Conservation (phyloP, 2,888 invertebrate genomes). For the Nephrotoma appendiculata region DNA sequence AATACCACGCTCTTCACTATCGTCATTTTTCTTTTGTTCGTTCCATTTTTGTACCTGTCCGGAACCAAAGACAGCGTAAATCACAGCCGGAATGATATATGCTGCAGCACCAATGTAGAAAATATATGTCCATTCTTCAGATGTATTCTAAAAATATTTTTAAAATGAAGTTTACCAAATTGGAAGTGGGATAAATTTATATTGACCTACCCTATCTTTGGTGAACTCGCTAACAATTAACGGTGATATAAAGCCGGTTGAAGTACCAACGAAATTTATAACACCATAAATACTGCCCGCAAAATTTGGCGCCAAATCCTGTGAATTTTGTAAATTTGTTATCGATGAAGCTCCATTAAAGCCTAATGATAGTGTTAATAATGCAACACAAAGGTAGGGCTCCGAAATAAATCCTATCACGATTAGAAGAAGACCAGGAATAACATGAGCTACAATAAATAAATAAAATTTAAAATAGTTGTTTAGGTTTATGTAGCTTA, state of each 20-base stretch:
- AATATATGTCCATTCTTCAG: conserved; percentile 57
- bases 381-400: conserved; percentile 42
- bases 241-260: conserved; percentile 57
- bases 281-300: conserved; percentile 59
- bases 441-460: conserved; percentile 35
- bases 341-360: conserved; percentile 47
- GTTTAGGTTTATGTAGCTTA: background rate
- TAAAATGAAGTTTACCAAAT: background rate
- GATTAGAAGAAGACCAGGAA: conserved; percentile 40
- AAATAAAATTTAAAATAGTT: background rate
- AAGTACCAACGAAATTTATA: conserved; percentile 55
- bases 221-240: conserved; percentile 48
- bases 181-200: background rate
- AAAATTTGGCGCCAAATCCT: conserved; percentile 60
- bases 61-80: conserved; percentile 57
- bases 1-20: background rate
- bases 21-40: conserved; percentile 8
- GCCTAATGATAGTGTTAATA: conserved; percentile 54
- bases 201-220: conserved; percentile 35
- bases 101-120: conserved; percentile 57
- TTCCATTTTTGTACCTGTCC: conserved; percentile 62
- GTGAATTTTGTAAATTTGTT: conserved; percentile 45
- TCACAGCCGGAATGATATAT: conserved; percentile 52
- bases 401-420: conserved; percentile 45
- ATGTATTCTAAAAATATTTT: conserved; percentile 43